Evolutionary conservation across 2,888 invertebrate species (phyloP), one percentile per base, ranked within the genome.

Genomic region (Drosophila parthenogenetica): DNA sequence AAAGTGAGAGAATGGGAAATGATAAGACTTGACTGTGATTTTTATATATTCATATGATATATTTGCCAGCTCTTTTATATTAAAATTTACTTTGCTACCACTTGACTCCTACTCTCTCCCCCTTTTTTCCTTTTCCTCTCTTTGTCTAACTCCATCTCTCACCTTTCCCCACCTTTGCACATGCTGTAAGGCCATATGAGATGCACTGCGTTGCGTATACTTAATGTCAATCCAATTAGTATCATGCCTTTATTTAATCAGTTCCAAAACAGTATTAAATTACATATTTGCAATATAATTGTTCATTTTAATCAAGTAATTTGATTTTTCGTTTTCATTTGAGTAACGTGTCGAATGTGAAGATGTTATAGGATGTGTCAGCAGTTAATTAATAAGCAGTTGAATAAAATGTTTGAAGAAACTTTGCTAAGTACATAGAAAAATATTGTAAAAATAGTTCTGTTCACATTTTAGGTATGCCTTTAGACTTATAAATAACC

Each of bases 141-240:
- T 14, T n/a, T n/a, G n/a, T n/a, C n/a, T n/a, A n/a, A n/a, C 5
- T 22, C 22, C 2, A 2, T 32, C 11, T 11, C 3, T 11, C 5
- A 13, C 22, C 5, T 5, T 14, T 5, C 42, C 2, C 5, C 10
- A 16, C 13, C 11, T 14, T 11, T 43, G 17, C 1, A 1, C 19
- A 14, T 39, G 50, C 22, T 3, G 16, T 54, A 8, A 69, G 46
- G 46, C 45, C 50, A 54, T 45, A 16, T 40, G 58, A 54, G 43
- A 54, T 25, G 54, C 29, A 22, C 22, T 14, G 39, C 63, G 45
- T 48, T 29, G 50, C 73, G 66, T 51, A 75, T 72, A 42, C 73
- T 49, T 72, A 48, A 68, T 63, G 48, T 73, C 49, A 17, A 55
- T 63, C 50, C 74, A 63, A 73, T 73, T 73, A 73, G 58, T 53